These are phyloP conservation scores for Cyclura pinguis DNA, from an alignment of 2,797 vertebrate genomes.

Conservation along the genomic window DNA sequence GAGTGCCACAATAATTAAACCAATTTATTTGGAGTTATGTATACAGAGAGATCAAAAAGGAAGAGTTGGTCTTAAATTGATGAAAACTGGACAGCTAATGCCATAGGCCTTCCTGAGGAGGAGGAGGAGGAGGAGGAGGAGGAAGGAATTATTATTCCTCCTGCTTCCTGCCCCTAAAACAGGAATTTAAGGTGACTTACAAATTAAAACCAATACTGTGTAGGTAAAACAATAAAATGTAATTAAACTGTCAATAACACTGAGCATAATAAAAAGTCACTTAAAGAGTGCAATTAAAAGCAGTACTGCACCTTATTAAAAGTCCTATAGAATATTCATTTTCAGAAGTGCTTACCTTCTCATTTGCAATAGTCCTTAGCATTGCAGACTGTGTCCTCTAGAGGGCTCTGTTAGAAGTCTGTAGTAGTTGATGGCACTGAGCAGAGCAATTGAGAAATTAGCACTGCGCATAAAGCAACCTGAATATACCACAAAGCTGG, in stretches of 20 bases:
- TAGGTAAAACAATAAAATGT: no score
- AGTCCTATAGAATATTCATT: neutral
- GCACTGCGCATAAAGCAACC: neutral
- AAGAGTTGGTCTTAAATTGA: neutral
- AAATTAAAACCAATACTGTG: no score
- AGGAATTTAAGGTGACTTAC: no score
- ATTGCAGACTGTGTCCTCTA: neutral
- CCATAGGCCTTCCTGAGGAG: neutral
- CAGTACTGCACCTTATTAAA: no score
- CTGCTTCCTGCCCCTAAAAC: no score
- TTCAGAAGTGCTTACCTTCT: neutral
- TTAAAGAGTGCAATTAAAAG: no score
- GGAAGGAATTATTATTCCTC: no score
- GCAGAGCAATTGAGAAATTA: neutral
- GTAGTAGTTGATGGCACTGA: neutral
- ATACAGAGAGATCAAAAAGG: neutral
- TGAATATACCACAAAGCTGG: neutral
- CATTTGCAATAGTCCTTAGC: neutral
- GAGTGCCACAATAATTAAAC: neutral
- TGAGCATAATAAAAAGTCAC: no score
- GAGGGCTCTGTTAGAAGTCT: neutral
- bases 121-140: no score
- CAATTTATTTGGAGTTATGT: neutral
- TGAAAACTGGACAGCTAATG: neutral
- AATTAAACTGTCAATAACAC: no score